Conservation (phyloP, 2,797 vertebrate species). For the Salarias fasciatus region DNA sequence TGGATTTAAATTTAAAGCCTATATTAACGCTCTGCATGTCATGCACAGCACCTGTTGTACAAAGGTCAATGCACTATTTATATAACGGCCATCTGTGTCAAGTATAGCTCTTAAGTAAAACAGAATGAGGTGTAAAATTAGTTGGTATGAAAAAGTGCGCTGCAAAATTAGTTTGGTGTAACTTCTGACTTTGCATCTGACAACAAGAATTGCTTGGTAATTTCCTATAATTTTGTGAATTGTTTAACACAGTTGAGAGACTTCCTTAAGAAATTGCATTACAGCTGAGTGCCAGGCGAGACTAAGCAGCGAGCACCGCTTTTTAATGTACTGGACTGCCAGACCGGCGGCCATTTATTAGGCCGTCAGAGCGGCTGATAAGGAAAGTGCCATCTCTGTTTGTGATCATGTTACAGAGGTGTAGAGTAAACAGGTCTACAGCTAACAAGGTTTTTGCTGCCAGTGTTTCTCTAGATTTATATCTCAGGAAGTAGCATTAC, state of each 20-base stretch:
- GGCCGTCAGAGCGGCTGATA: constrained; percentile 1
- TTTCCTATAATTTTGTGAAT: constrained; percentile 42
- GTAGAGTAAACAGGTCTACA: constrained; percentile 11
- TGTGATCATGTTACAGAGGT: constrained; percentile 38
- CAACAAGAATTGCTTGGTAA: constrained; percentile 6
- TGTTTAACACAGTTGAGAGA: constrained; percentile 15
- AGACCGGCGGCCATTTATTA: constrained; percentile 19
- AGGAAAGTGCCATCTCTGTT: constrained; percentile 35
- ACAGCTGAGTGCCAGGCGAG: constrained; percentile 37
- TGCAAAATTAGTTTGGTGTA: not conserved
- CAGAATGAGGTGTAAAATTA: too few species aligned
- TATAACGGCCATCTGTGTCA: too few species aligned
- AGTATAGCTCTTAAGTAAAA: too few species aligned
- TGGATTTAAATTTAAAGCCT: too few species aligned
- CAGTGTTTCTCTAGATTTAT: constrained; percentile 1
- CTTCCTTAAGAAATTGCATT: constrained; percentile 42
- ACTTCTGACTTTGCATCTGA: constrained; percentile 4
- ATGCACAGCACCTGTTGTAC: too few species aligned
- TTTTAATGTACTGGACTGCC: constrained; percentile 37
- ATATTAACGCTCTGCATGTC: too few species aligned
- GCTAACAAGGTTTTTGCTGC: constrained; percentile 3
- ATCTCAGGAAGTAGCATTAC: constrained; percentile 12
- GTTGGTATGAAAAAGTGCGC: too few species aligned
- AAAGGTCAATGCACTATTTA: too few species aligned
- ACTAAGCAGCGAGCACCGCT: constrained; percentile 23